Conservation (phyloP, 2,113 vertebrate genomes). For the Trematomus loennbergii region DNA sequence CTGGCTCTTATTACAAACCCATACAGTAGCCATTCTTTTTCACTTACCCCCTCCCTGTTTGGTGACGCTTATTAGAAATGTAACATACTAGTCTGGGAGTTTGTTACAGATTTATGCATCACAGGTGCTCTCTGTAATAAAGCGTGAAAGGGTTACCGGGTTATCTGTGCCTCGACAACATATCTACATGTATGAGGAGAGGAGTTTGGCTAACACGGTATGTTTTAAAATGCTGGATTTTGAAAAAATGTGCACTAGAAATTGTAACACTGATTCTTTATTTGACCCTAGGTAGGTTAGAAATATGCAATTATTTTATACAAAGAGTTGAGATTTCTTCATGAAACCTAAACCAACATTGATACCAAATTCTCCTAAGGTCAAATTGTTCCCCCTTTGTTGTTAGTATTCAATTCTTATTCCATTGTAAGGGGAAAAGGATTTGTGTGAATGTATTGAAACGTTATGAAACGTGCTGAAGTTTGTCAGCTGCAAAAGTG, state of each 20-base stretch:
- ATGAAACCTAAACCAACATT: background rate
- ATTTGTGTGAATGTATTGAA: background rate
- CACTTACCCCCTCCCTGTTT: slow-evolving; percentile 85
- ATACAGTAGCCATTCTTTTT: slow-evolving; percentile 94
- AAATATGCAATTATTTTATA: slow-evolving; percentile 36
- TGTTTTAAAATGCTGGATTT: slow-evolving; percentile 5
- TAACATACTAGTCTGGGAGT: slow-evolving; percentile 87
- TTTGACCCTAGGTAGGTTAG: slow-evolving; percentile 1
- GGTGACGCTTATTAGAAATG: slow-evolving; percentile 93
- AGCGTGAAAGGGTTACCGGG: slow-evolving; percentile 58
- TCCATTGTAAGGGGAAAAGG: background rate
- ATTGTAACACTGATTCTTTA: slow-evolving; percentile 3
- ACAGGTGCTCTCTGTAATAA: slow-evolving; percentile 88
- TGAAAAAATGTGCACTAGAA: slow-evolving; percentile 8
- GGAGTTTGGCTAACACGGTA: slow-evolving; percentile 4
- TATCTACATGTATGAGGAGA: slow-evolving; percentile 11
- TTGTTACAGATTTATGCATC: slow-evolving; percentile 91
- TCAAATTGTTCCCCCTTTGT: background rate
- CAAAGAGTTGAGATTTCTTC: slow-evolving; percentile 10
- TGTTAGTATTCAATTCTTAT: background rate
- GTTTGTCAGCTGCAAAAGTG: background rate
- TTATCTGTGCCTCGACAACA: slow-evolving; percentile 30
- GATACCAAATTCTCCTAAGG: background rate
- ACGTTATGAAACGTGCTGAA: background rate
- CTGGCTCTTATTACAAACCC: slow-evolving; percentile 93